Conservation (phyloP, 2,113 vertebrate species). For the Rhombomys opimus region DNA sequence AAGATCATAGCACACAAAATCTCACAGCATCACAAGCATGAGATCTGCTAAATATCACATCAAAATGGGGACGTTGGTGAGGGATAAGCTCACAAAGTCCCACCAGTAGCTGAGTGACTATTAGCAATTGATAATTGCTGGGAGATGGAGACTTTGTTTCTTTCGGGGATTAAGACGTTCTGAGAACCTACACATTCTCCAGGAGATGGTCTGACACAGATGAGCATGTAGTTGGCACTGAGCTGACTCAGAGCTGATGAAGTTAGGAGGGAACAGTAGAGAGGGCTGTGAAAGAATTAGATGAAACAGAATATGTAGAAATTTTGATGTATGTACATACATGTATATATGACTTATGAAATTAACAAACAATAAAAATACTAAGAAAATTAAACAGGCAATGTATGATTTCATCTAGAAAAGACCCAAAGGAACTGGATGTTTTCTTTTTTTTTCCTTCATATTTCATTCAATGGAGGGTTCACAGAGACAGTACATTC, state of each 20-base stretch:
- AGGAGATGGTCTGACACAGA: not conserved
- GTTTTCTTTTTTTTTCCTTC: not conserved
- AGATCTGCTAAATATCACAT: not conserved
- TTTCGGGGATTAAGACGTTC: not conserved
- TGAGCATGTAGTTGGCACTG: too few relatives aligned
- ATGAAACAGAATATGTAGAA: not conserved
- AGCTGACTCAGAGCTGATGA: not conserved
- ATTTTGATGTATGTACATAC: not conserved
- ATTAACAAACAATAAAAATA: not conserved
- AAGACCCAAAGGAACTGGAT: not conserved
- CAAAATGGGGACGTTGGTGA: not conserved
- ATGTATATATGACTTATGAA: not conserved
- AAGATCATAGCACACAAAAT: not conserved
- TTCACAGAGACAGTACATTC: not conserved
- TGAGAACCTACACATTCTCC: not conserved
- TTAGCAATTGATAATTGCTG: not conserved
- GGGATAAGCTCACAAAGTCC: not conserved
- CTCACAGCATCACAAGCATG: not conserved
- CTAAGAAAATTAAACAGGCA: not conserved
- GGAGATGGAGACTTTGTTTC: not conserved
- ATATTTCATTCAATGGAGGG: not conserved
- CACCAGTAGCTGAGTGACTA: not conserved
- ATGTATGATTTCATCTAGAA: not conserved
- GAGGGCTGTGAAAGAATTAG: fast-evolving
- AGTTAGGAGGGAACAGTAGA: not conserved